Base-by-base conservation (phyloP, 1,140 invertebrate species). In the Platyscapa corneri region DNA sequence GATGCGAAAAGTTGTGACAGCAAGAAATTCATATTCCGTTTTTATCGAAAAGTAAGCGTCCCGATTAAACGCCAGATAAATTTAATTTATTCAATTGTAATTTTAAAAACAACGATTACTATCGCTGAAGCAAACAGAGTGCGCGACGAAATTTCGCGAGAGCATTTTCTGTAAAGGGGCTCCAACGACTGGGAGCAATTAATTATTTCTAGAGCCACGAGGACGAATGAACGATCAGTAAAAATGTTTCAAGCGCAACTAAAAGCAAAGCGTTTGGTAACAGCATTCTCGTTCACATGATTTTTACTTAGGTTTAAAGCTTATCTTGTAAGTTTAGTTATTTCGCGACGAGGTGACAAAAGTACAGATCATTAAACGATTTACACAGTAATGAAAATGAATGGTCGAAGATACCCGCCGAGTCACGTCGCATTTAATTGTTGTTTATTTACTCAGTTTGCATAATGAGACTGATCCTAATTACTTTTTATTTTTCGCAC, bases 401-500 rank as follows among this genome's bases (percentile, higher is more conserved):
- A 76, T 75, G 37, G 46, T 82, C 42, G 46, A 82, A 32, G 12
- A 81, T 49, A 70, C 64, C 80, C 81, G 81, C 65, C 67, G 64
- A 72, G 56, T 67, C 76, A 84, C 56, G 74, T 74, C 76, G 78
- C 80, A 86, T 84, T 87, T 89, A 88, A 88, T 89, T 88, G 88
- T 89, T 90, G 76, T 88, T 85, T 32, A 34, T 89, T 87, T 88
- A 88, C 87, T 89, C 88, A 89, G 89, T 88, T 90, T 88, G 82
- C 86, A 83, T 90, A 88, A 90, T 89, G 89, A 90, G 89, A 90
- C 89, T 90, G 89, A 90, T 88, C 74, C 80, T 30, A 53, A 78
- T 74, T 82, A 82, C 46, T 82, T 84, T n/a, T n/a, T 85, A 80
- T 85, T 85, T 82, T 78, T 70, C 85, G 86, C 78, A 70, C 27